These are phyloP conservation scores for Antechinus flavipes DNA, from an alignment of 2,113 vertebrate species.

Conservation along the genomic window DNA sequence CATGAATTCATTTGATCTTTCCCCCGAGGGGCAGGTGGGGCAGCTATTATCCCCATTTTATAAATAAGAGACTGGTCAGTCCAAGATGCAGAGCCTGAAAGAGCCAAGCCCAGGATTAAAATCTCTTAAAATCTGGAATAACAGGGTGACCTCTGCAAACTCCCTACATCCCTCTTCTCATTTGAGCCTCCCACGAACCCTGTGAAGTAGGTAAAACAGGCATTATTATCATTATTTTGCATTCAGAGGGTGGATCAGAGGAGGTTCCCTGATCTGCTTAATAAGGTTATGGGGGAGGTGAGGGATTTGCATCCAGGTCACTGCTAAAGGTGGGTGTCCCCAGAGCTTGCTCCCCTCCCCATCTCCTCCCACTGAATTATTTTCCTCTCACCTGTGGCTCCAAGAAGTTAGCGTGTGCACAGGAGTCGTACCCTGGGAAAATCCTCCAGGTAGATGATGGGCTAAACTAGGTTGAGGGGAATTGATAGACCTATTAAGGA, in stretches of 20 bases:
- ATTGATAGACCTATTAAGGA: too few relatives aligned
- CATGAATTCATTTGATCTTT: neutral
- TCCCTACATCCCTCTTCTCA: neutral
- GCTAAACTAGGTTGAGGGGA: neutral
- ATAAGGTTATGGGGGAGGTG: neutral
- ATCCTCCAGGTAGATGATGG: neutral
- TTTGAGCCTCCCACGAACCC: neutral
- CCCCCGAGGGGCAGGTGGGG: neutral
- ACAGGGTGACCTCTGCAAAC: neutral
- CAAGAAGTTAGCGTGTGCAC: too few relatives aligned
- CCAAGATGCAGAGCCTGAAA: neutral
- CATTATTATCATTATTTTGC: neutral
- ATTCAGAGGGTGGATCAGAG: neutral
- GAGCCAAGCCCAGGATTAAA: neutral
- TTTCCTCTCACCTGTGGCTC: neutral
- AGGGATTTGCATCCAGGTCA: neutral
- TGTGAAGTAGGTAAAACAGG: neutral
- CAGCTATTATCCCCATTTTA: neutral
- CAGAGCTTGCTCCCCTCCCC: neutral
- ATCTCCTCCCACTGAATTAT: neutral
- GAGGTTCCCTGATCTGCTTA: neutral
- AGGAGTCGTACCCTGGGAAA: neutral
- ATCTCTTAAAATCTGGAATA: neutral
- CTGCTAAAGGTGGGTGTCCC: neutral
- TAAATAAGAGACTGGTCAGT: neutral